A percentile compares a stretch with the other conserved stretches of the same genome.
phyloP scores from a whole-genome alignment of 2,888 invertebrate genomes.

The Chloroclysta siterata region DNA sequence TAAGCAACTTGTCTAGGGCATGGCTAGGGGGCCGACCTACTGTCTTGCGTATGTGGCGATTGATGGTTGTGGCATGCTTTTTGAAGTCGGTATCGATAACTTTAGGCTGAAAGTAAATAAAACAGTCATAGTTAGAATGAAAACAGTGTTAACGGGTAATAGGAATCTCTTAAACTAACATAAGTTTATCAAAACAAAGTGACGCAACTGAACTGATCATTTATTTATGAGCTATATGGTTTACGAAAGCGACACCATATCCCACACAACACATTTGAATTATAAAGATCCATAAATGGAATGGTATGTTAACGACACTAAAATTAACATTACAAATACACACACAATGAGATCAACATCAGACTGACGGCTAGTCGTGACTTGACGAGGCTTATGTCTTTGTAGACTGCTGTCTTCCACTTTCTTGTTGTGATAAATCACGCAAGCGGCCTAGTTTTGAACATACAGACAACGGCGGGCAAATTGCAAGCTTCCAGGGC shows the following conservation, averaged over 20 bases:
- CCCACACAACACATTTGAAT: conserved; percentile 42
- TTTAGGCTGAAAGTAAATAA: conserved; percentile 29
- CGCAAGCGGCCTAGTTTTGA: conserved; percentile 22
- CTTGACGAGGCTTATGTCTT: conserved; percentile 25
- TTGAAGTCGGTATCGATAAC: conserved; percentile 15
- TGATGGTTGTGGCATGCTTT: conserved; percentile 26
- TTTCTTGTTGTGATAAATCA: conserved; percentile 33
- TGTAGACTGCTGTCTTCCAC: conserved; percentile 29
- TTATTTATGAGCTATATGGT: conserved; percentile 29
- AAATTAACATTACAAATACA: conserved; percentile 42
- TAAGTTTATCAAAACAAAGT: neutral
- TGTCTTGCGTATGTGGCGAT: conserved; percentile 27
- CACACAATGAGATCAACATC: conserved; percentile 36
- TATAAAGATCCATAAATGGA: conserved; percentile 35
- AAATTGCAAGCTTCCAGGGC: conserved; percentile 2
- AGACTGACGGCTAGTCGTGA: conserved; percentile 34
- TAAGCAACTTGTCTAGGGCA: conserved; percentile 10
- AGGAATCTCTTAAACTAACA: too few species aligned
- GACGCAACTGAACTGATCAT: conserved; percentile 21
- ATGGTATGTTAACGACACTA: conserved; percentile 37
- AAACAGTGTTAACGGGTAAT: neutral
- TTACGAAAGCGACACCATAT: conserved; percentile 39
- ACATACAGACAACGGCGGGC: conserved; percentile 5
- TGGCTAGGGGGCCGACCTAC: conserved; percentile 28
- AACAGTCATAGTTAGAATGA: conserved; percentile 1